phyloP scores from a whole-genome alignment of 2,888 invertebrate species.

The Cheilosia vulpina region DNA sequence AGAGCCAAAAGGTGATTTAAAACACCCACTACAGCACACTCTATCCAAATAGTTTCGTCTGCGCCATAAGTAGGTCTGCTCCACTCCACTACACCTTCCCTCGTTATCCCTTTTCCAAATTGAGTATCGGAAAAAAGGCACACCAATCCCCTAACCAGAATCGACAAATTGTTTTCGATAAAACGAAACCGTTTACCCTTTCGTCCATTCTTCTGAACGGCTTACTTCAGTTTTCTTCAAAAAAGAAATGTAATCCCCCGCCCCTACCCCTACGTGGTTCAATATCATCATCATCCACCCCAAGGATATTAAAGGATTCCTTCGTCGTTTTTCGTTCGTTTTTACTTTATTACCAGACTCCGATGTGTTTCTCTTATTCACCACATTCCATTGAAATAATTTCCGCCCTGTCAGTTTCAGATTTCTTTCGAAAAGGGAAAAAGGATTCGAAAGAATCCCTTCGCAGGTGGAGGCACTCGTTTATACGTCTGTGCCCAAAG shows the following conservation, averaged over 20 bases:
- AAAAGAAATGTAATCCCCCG: slow-evolving; percentile 33
- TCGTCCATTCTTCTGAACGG: slow-evolving; percentile 32
- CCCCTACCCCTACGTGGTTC: slow-evolving; percentile 34
- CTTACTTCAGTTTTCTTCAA: slow-evolving; percentile 12
- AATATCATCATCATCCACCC: slow-evolving; percentile 39
- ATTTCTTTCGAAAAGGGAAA: slow-evolving; percentile 23
- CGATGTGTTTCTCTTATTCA: slow-evolving; percentile 33
- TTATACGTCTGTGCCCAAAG: slow-evolving; percentile 32
- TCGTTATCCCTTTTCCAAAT: background rate
- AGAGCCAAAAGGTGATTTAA: too few species aligned
- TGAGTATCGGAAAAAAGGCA: background rate
- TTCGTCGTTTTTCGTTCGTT: background rate
- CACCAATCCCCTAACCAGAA: slow-evolving; percentile 25
- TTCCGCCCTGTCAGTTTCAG: slow-evolving; percentile 64
- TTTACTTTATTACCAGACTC: slow-evolving; percentile 6
- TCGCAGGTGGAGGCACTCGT: slow-evolving; percentile 1
- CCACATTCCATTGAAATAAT: slow-evolving; percentile 63
- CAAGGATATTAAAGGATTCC: slow-evolving; percentile 50
- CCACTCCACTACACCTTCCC: background rate
- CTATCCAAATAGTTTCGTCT: background rate
- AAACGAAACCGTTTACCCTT: slow-evolving; percentile 57
- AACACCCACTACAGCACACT: background rate
- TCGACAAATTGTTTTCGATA: slow-evolving; percentile 61
- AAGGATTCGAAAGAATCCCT: slow-evolving; percentile 12
- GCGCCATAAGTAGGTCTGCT: background rate